Evolutionary conservation across 2,888 invertebrate species (phyloP), one percentile per base, ranked within the genome.

Genomic region (Diachrysia chrysitis): DNA sequence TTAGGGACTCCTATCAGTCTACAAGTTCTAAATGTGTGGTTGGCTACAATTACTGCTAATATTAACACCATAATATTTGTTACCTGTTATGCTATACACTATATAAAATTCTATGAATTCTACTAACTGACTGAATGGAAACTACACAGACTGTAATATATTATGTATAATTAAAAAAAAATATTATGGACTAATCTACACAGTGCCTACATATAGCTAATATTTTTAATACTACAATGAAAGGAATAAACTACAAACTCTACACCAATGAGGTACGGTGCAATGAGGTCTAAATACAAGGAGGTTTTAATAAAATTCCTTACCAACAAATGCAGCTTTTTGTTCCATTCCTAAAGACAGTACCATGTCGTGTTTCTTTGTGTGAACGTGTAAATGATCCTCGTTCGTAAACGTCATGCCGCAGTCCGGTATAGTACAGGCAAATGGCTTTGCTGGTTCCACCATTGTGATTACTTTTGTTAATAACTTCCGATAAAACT

Each of bases 341-440:
- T 96, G 96, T 65, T 96, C 96, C 69, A 95, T 87, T 0, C 96
- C 96, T 25, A 98, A 93, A 81, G 97, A 97, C 64, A 98, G 89
- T n/a, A 97, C 96, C 97, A 98, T 97, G 75, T 98, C 98, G 85
- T 98, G 98, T 85, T 98, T 98, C 86, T 97, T 97, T 68, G 96
- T 97, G 83, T 98, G 98, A 0, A 98, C 97, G 53, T 96, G 96
- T 35, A 98, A 92, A 83, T 98, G 97, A 85, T 98, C 98, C 87
- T 98, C 98, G 87, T 97, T 98, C 0, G 97, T 96, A 84, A 98
- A 98, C 55, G 97, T 96, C 97, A 97, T 97, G 19, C 96, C 96
- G 88, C 98, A 98, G 55, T 96, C 97, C 3, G 96, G 94, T 48
- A 96, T 95, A 10, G 96, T 93, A 87, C 98, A 98, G 0, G 96